Percentiles rank a stretch among this genome's conserved stretches.
These are phyloP conservation scores for Pterocles burchelli DNA, from an alignment of 2,113 vertebrate species.

Conservation along the genomic window DNA sequence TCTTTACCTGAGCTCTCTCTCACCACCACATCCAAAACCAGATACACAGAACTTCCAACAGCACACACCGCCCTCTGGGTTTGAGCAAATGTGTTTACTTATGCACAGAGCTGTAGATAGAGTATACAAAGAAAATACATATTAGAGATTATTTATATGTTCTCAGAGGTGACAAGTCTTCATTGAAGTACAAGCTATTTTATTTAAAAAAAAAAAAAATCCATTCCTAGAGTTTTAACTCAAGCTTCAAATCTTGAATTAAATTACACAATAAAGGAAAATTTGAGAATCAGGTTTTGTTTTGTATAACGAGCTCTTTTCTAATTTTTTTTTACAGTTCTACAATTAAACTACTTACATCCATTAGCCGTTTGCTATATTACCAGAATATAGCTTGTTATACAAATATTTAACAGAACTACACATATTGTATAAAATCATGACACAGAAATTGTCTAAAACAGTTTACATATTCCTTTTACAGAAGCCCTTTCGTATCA, in stretches of 20 bases:
- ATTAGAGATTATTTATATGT: not conserved
- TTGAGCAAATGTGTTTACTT: not conserved
- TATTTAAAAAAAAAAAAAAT: not conserved
- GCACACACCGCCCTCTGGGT: not conserved
- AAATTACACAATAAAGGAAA: not conserved
- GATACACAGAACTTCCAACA: not conserved
- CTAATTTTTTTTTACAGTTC: not conserved
- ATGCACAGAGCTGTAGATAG: not conserved
- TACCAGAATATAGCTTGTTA: not conserved
- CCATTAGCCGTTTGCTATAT: not conserved
- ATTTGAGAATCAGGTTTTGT: not conserved
- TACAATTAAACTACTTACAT: not conserved
- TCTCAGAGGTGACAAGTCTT: not conserved
- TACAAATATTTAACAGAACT: not conserved
- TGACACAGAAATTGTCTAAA: not conserved
- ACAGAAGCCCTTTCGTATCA: not conserved
- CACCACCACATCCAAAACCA: not conserved
- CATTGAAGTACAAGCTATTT: not conserved
- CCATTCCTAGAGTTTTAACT: not conserved
- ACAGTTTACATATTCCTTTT: not conserved
- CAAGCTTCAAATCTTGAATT: not conserved
- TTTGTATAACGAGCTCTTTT: not conserved
- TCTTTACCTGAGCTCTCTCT: not conserved
- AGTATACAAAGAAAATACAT: not conserved
- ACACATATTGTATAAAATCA: not conserved